Percentiles rank a stretch among this genome's conserved stretches.
Conservation (phyloP, 2,113 vertebrate genomes). For the Malurus alboscapulatus region DNA sequence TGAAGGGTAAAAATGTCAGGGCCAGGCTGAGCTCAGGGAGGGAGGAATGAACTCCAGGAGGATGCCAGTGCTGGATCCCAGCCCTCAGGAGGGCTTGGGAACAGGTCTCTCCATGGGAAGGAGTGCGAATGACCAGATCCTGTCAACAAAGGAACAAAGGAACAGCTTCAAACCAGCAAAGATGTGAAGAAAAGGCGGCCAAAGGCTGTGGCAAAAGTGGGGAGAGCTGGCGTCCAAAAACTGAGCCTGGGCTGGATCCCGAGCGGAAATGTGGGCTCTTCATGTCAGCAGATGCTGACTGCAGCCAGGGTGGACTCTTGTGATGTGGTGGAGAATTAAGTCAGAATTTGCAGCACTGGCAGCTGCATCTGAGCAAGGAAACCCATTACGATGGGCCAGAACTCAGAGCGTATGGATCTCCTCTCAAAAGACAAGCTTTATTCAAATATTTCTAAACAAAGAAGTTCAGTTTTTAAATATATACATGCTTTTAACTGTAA, state of each 20-base stretch:
- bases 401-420: not conserved
- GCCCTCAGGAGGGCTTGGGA: not conserved
- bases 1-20: not conserved
- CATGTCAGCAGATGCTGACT: constrained; percentile 20
- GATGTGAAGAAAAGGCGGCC: not conserved
- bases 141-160: not conserved
- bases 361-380: constrained; percentile 43
- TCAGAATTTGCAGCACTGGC: constrained; percentile 36
- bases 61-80: not conserved
- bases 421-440: not conserved
- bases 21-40: not conserved
- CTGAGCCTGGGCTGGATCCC: not conserved
- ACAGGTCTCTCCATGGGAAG: not conserved
- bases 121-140: not conserved
- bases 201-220: not conserved
- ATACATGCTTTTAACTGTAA: not conserved
- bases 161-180: not conserved
- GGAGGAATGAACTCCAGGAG: not conserved
- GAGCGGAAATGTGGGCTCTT: constrained; percentile 22
- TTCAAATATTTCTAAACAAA: not conserved
- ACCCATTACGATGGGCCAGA: not conserved
- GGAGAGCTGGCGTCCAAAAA: constrained; percentile 1
- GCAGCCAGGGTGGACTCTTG: constrained; percentile 34
- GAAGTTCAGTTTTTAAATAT: not conserved
- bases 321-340: constrained; percentile 54